phyloP scores from a whole-genome alignment of 2,797 vertebrate genomes.

The Cyclura pinguis region DNA sequence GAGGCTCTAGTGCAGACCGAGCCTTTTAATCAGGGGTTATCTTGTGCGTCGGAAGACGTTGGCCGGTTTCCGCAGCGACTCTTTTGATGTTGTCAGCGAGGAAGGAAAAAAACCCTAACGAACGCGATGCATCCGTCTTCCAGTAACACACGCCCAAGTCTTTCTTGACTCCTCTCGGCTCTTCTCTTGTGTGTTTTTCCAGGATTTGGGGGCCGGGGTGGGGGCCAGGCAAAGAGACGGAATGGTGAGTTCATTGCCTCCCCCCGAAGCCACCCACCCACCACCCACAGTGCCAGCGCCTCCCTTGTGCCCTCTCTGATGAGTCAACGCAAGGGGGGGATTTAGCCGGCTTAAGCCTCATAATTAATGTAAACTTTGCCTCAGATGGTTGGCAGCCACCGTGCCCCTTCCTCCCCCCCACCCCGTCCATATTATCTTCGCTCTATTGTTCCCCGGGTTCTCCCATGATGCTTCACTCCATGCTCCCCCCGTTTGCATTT shows the following conservation, averaged over 20 bases:
- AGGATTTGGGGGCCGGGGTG: neutral
- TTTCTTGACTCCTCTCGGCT: neutral
- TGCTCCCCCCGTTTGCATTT: neutral
- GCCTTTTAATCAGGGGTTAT: too few species aligned
- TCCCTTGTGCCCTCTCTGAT: neutral
- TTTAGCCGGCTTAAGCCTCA: constrained; percentile 20
- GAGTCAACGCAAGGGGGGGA: constrained; percentile 28
- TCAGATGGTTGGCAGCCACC: constrained; percentile 9
- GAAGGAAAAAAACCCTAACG: too few species aligned
- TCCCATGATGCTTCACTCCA: neutral
- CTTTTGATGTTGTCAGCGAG: too few species aligned
- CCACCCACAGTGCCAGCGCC: constrained; percentile 8
- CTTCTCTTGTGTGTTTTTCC: neutral
- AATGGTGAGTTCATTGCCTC: neutral
- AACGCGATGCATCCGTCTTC: too few species aligned
- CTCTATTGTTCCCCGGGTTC: neutral
- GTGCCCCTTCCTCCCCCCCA: neutral
- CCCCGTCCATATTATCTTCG: neutral
- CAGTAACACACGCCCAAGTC: too few species aligned
- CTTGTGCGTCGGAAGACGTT: too few species aligned
- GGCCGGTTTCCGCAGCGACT: too few species aligned
- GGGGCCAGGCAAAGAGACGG: neutral
- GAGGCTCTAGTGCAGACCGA: too few species aligned
- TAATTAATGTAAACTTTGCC: constrained; percentile 40
- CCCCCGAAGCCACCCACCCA: neutral